These are phyloP conservation scores for Diarsia rubi DNA, from an alignment of 2,888 invertebrate species.

Conservation along the genomic window DNA sequence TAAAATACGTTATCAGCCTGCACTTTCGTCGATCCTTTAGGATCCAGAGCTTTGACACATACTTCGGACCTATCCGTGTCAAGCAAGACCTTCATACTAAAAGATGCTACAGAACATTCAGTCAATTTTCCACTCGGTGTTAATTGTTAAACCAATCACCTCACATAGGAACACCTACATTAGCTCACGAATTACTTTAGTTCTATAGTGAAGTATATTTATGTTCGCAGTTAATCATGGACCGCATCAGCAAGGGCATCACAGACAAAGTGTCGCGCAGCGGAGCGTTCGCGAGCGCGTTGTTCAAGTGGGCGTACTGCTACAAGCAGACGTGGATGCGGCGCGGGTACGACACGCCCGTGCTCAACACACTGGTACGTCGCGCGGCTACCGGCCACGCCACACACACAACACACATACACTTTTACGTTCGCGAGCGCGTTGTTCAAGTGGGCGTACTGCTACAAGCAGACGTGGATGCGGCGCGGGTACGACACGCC, in stretches of 20 bases:
- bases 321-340: slow-evolving; percentile 97
- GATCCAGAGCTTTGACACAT: not conserved
- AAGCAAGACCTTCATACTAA: not conserved
- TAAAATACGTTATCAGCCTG: not conserved
- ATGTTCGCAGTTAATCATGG: slow-evolving; percentile 95
- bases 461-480: no score
- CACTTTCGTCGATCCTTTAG: not conserved
- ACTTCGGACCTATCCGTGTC: not conserved
- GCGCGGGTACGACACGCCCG: slow-evolving; percentile 95
- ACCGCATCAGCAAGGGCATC: slow-evolving; percentile 99
- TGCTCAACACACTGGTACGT: slow-evolving; percentile 89
- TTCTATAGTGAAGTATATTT: not conserved
- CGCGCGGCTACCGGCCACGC: no score
- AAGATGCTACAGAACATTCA: not conserved
- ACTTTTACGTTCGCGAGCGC: no score
- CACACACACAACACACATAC: no score
- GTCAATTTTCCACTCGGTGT: not conserved
- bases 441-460: no score
- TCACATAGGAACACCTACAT: not conserved
- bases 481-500: no score
- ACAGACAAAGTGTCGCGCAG: slow-evolving; percentile 97
- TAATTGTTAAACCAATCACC: not conserved
- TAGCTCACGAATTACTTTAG: not conserved
- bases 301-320: slow-evolving; percentile 98
- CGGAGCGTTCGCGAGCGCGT: slow-evolving; percentile 94